Conservation (phyloP, 1,140 invertebrate genomes). For the Popillia japonica region DNA sequence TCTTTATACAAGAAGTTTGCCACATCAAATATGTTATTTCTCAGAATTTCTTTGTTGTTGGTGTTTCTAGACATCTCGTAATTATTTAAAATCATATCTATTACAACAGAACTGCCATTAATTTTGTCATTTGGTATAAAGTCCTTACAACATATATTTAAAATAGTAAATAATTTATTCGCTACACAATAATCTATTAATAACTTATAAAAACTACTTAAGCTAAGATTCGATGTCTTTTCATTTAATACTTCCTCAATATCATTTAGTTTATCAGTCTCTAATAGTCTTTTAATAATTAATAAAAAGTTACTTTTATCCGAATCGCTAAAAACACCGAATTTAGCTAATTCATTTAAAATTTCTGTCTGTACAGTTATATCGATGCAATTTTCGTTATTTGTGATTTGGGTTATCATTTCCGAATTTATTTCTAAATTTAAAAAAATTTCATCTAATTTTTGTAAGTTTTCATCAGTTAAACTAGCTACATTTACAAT, state of each 20-base stretch:
- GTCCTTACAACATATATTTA: slow-evolving; percentile 63
- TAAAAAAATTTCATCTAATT: slow-evolving; percentile 63
- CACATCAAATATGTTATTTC: slow-evolving; percentile 54
- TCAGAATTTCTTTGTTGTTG: slow-evolving; percentile 47
- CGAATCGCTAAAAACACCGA: slow-evolving; percentile 66
- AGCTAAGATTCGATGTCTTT: slow-evolving; percentile 64
- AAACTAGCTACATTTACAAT: slow-evolving; percentile 57
- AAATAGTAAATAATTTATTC: slow-evolving; percentile 63
- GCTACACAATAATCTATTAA: slow-evolving; percentile 65
- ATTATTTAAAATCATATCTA: slow-evolving; percentile 56
- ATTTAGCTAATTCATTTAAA: slow-evolving; percentile 63
- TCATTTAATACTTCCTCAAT: slow-evolving; percentile 60
- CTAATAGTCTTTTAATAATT: slow-evolving; percentile 45
- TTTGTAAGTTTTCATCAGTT: slow-evolving; percentile 61
- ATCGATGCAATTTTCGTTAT: slow-evolving; percentile 39
- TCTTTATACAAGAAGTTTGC: slow-evolving; percentile 54
- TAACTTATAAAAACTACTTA: slow-evolving; percentile 64
- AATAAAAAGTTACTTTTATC: slow-evolving; percentile 62
- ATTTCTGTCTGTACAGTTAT: slow-evolving; percentile 42
- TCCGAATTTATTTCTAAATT: slow-evolving; percentile 66
- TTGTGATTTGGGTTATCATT: slow-evolving; percentile 63
- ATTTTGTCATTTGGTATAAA: slow-evolving; percentile 49
- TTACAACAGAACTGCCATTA: slow-evolving; percentile 49
- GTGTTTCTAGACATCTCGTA: slow-evolving; percentile 52
- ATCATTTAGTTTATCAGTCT: not conserved